Evolutionary conservation across 2,113 vertebrate species (phyloP).

Genomic region (Scalopus aquaticus): DNA sequence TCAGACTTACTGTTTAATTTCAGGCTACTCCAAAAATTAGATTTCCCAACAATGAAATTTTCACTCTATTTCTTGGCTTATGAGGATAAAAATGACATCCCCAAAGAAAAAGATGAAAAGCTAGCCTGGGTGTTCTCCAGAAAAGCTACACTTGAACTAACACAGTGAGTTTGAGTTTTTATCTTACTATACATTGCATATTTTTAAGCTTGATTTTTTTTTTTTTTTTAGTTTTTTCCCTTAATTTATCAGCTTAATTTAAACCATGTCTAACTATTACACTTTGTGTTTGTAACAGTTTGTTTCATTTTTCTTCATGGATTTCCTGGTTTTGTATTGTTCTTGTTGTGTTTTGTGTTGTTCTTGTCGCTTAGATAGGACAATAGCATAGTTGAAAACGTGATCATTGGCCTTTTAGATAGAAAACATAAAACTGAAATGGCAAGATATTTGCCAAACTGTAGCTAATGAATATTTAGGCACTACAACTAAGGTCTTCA

Average conservation of each 20-base stretch:
- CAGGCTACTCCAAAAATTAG: slow-evolving; percentile 95
- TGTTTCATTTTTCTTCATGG: neutral
- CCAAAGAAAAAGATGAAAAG: slow-evolving; percentile 88
- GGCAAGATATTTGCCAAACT: slow-evolving; percentile 1
- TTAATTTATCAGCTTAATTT: neutral
- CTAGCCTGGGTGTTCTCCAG: slow-evolving; percentile 94
- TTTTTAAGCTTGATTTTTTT: slow-evolving; percentile 2
- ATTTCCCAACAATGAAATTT: slow-evolving; percentile 97
- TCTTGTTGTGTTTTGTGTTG: neutral
- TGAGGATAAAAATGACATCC: slow-evolving; percentile 97
- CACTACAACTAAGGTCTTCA: neutral
- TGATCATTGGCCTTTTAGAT: neutral
- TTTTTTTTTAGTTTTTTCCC: neutral
- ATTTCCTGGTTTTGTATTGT: neutral
- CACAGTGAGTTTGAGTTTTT: slow-evolving; percentile 86
- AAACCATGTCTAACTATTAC: neutral
- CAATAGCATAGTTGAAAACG: no score
- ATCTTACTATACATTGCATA: slow-evolving; percentile 1
- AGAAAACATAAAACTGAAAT: neutral
- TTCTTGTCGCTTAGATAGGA: neutral
- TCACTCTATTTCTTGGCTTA: slow-evolving; percentile 96
- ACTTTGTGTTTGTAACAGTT: neutral
- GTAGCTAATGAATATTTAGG: neutral
- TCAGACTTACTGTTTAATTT: slow-evolving; percentile 32
- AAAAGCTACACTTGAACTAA: slow-evolving; percentile 95